Conservation (phyloP, 2,797 vertebrate species). For the Limnodromus scolopaceus region DNA sequence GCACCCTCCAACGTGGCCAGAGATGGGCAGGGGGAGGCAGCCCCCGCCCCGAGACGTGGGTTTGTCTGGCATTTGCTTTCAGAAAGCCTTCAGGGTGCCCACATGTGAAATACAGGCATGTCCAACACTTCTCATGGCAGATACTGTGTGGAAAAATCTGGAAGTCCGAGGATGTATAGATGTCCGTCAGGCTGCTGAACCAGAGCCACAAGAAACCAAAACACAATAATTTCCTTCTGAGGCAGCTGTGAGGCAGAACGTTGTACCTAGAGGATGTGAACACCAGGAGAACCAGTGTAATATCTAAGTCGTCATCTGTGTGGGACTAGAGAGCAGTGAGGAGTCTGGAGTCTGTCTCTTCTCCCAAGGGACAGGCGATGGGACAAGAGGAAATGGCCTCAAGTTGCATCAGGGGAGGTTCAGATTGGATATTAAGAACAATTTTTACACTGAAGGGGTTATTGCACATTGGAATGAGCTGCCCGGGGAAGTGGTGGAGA, state of each 20-base stretch:
- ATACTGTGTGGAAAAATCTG: neutral
- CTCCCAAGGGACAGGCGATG: too few species aligned
- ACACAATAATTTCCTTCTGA: neutral
- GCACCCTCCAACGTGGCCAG: neutral
- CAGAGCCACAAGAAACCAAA: neutral
- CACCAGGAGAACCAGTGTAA: neutral
- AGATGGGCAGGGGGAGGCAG: neutral
- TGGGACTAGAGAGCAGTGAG: accelerated
- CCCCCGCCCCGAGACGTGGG: neutral
- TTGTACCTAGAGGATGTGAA: neutral
- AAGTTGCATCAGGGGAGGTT: too few species aligned
- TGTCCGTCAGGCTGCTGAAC: neutral
- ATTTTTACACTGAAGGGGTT: too few species aligned
- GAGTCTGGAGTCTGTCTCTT: too few species aligned
- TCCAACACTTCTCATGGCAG: neutral
- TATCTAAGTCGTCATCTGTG: neutral
- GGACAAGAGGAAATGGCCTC: too few species aligned
- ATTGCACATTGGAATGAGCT: too few species aligned
- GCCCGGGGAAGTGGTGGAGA: too few species aligned
- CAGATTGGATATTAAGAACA: too few species aligned
- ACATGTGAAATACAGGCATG: neutral
- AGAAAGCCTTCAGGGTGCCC: neutral
- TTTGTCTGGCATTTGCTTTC: neutral
- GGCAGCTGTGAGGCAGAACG: neutral
- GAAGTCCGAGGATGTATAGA: neutral